Conservation (phyloP, 2,113 vertebrate genomes). For the Apeltes quadracus region DNA sequence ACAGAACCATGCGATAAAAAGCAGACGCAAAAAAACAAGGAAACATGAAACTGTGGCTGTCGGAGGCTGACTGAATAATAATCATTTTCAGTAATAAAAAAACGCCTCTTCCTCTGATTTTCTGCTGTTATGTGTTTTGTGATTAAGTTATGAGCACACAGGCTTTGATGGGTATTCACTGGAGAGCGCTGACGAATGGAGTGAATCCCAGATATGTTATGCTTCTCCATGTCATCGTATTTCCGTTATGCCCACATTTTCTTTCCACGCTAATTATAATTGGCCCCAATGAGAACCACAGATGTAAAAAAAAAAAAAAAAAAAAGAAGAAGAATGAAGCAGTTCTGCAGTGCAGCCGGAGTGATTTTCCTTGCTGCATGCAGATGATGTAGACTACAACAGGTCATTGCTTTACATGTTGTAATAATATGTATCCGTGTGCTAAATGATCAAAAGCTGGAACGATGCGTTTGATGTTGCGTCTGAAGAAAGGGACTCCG, state of each 20-base stretch:
- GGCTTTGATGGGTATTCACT: slow-evolving; percentile 53
- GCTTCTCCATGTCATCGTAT: slow-evolving; percentile 45
- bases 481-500: slow-evolving; percentile 17
- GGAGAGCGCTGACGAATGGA: slow-evolving; percentile 31
- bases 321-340: not conserved
- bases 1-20: slow-evolving; percentile 16
- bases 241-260: slow-evolving; percentile 33
- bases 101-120: not conserved
- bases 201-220: slow-evolving; percentile 31
- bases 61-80: slow-evolving; percentile 15
- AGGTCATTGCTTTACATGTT: slow-evolving; percentile 10
- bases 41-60: slow-evolving; percentile 7
- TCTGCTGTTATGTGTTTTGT: slow-evolving; percentile 48
- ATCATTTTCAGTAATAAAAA: slow-evolving; percentile 52
- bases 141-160: slow-evolving; percentile 51
- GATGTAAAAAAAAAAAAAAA: not conserved
- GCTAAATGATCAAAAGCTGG: slow-evolving; percentile 58
- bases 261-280: slow-evolving; percentile 41
- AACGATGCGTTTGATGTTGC: slow-evolving; percentile 55
- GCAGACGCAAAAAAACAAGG: not conserved
- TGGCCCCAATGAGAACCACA: slow-evolving; percentile 32
- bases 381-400: not conserved
- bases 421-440: slow-evolving; percentile 39
- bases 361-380: not conserved
- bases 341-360: not conserved